Evolutionary conservation across 1,140 invertebrate species (phyloP).

Genomic region (Bilobella aurantiaca): DNA sequence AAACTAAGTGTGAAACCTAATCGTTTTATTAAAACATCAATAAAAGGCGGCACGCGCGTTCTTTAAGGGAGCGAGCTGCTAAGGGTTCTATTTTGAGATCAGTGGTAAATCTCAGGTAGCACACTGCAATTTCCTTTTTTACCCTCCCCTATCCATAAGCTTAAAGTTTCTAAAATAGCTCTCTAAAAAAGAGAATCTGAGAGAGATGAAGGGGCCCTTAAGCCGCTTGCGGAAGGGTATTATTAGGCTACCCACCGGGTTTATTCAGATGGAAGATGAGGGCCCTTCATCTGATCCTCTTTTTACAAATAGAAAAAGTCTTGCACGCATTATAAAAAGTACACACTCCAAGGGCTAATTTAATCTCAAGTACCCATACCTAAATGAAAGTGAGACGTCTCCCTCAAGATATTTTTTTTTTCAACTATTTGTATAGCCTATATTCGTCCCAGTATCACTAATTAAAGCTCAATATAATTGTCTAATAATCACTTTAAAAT

Average conservation of each 20-base stretch:
- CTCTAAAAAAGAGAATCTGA: not conserved
- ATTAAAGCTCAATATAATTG: too few relatives aligned
- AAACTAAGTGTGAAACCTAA: slow-evolving; percentile 27
- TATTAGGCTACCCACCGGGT: not conserved
- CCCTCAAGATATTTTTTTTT: too few relatives aligned
- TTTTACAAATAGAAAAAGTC: too few relatives aligned
- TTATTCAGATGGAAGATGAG: slow-evolving; percentile 11
- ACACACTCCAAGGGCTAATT: too few relatives aligned
- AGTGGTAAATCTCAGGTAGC: slow-evolving; percentile 21
- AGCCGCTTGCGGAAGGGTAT: not conserved
- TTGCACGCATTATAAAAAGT: too few relatives aligned
- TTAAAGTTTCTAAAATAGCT: not conserved
- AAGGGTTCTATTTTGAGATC: not conserved
- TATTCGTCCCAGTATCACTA: too few relatives aligned
- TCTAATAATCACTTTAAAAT: too few relatives aligned
- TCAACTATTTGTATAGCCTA: too few relatives aligned
- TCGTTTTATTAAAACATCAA: slow-evolving; percentile 23
- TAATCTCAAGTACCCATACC: too few relatives aligned
- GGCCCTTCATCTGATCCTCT: slow-evolving; percentile 16
- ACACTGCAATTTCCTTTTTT: slow-evolving; percentile 14
- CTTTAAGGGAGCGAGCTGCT: not conserved
- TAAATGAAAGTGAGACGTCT: not conserved
- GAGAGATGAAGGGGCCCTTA: slow-evolving; percentile 4
- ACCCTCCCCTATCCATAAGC: not conserved
- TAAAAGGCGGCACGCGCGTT: not conserved